Percentiles rank a stretch among this genome's conserved stretches.
Evolutionary conservation across 2,888 invertebrate genomes (phyloP).

Genomic region (Synergus itoensis): DNA sequence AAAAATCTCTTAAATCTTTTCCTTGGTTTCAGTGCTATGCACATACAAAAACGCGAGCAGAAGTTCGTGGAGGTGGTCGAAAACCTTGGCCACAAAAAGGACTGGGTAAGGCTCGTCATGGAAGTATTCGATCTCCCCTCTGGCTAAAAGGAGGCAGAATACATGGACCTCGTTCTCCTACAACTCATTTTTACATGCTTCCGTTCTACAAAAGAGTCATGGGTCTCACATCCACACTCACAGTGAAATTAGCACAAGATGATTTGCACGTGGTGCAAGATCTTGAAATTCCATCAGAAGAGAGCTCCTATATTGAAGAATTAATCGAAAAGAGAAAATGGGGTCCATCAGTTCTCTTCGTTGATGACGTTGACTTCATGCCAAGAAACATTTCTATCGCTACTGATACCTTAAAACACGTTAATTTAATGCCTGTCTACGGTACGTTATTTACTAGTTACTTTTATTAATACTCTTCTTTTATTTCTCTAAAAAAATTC

Average conservation of each 20-base stretch:
- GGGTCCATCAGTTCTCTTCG: constrained; percentile 97
- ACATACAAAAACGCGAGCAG: constrained; percentile 88
- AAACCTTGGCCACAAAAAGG: constrained; percentile 99
- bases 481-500: constrained; percentile 15
- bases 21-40: constrained; percentile 82
- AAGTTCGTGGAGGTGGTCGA: constrained; percentile 92
- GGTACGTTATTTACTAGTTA: constrained; percentile 77
- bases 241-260: constrained; percentile 96
- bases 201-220: constrained; percentile 87
- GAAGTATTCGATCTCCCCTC: constrained; percentile 93
- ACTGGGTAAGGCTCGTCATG: constrained; percentile 92
- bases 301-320: constrained; percentile 88
- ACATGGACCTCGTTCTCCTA: constrained; percentile 95
- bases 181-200: constrained; percentile 95
- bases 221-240: constrained; percentile 91
- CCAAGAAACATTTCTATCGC: constrained; percentile 93
- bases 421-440: constrained; percentile 97
- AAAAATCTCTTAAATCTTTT: not conserved
- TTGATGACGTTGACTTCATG: constrained; percentile 94
- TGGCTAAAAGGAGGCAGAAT: constrained; percentile 90
- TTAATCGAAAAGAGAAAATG: constrained; percentile 92
- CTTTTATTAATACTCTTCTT: not conserved
- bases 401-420: constrained; percentile 86
- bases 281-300: constrained; percentile 91
- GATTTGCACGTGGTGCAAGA: constrained; percentile 94